These are phyloP conservation scores for Melitaea cinxia DNA, from an alignment of 1,140 invertebrate species.

Conservation along the genomic window DNA sequence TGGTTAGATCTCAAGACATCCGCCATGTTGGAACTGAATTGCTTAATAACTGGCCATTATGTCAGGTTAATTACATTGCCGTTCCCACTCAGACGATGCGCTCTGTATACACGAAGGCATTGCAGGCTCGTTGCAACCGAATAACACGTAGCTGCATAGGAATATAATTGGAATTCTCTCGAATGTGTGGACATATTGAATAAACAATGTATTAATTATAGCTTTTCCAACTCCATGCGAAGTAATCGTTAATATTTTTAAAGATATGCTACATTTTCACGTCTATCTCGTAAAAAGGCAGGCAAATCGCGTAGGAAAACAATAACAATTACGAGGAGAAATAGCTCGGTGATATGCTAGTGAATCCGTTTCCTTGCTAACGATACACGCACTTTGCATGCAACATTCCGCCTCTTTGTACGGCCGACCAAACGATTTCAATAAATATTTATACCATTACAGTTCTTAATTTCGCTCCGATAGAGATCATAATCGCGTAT, in stretches of 20 bases:
- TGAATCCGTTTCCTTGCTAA: slow-evolving; percentile 47
- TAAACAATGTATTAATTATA: no score
- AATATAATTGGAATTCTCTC: slow-evolving; percentile 3
- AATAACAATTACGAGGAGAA: slow-evolving; percentile 61
- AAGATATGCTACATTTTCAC: neutral
- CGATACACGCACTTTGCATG: slow-evolving; percentile 63
- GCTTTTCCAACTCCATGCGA: neutral
- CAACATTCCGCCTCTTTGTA: slow-evolving; percentile 53
- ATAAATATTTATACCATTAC: slow-evolving; percentile 1
- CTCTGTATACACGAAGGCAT: slow-evolving; percentile 37
- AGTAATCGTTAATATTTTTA: no score
- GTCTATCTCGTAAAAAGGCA: neutral
- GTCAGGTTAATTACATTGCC: slow-evolving; percentile 66
- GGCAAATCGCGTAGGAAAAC: slow-evolving; percentile 38
- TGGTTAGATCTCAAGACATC: slow-evolving; percentile 45
- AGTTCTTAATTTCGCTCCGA: slow-evolving; percentile 5
- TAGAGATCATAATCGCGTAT: slow-evolving; percentile 2
- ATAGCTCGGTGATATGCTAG: slow-evolving; percentile 47
- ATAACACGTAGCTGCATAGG: slow-evolving; percentile 5
- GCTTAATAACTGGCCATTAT: slow-evolving; percentile 75
- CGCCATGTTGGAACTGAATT: slow-evolving; percentile 62
- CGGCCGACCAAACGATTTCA: slow-evolving; percentile 15
- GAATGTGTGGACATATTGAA: no score
- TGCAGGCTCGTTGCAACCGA: slow-evolving; percentile 6
- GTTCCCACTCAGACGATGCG: slow-evolving; percentile 47